Conservation (phyloP, 2,888 invertebrate species). For the Melangyna quadrimaculata region DNA sequence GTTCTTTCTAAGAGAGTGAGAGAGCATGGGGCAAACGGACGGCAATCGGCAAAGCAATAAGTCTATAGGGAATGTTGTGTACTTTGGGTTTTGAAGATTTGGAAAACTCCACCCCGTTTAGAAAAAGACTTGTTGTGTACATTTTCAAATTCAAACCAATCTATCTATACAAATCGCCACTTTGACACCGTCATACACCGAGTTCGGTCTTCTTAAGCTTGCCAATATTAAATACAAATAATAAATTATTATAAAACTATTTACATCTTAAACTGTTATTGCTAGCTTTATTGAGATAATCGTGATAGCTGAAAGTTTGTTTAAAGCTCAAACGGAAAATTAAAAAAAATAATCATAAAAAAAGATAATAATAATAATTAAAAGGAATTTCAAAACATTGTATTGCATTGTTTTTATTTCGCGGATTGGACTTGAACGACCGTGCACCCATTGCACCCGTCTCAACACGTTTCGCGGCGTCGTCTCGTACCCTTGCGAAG, state of each 20-base stretch:
- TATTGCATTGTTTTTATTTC: constrained; percentile 30
- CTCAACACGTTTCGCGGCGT: constrained; percentile 11
- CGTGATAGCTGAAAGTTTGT: constrained; percentile 21
- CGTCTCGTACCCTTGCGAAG: constrained; percentile 42
- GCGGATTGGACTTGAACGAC: constrained; percentile 6
- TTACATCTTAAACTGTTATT: constrained; percentile 11
- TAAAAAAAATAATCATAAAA: constrained; percentile 15
- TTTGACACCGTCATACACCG: constrained; percentile 39
- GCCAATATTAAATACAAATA: neutral
- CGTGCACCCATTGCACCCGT: neutral
- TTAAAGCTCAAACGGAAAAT: neutral
- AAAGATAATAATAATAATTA: neutral
- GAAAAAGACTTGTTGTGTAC: constrained; percentile 65
- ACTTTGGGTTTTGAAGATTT: constrained; percentile 47
- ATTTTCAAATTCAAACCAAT: constrained; percentile 39
- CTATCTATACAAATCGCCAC: constrained; percentile 50
- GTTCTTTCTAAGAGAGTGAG: constrained; percentile 27
- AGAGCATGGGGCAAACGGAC: constrained; percentile 42
- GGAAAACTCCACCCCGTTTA: constrained; percentile 70
- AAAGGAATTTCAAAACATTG: neutral
- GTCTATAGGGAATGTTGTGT: constrained; percentile 34
- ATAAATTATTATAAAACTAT: neutral
- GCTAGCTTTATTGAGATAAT: neutral
- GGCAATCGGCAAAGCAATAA: constrained; percentile 33
- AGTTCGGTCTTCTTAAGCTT: constrained; percentile 39